A percentile compares a stretch with the other conserved stretches of the same genome.
Evolutionary conservation across 2,888 invertebrate genomes (phyloP).

Genomic region (Arctia plantaginis): DNA sequence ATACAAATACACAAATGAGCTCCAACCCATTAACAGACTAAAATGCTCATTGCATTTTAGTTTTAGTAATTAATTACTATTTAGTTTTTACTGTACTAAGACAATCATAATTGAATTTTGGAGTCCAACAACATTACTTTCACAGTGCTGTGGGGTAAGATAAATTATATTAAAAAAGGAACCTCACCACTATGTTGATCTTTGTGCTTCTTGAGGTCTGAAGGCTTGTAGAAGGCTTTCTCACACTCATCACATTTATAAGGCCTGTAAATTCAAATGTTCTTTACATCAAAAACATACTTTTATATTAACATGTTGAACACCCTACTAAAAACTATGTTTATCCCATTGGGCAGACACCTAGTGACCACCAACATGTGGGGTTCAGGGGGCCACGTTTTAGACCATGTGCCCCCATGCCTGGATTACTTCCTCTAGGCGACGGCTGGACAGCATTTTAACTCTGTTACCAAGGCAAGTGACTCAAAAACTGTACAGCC

Average conservation of each 20-base stretch:
- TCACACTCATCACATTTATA: conserved; percentile 79
- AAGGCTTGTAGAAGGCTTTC: conserved; percentile 74
- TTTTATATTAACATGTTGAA: background rate
- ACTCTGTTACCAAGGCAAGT: too few relatives aligned
- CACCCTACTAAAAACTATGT: too few relatives aligned
- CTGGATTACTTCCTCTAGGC: too few relatives aligned
- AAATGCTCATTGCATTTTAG: too few relatives aligned
- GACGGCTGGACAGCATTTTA: too few relatives aligned
- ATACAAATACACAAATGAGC: too few relatives aligned
- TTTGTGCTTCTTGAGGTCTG: conserved; percentile 77
- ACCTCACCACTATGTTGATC: conserved; percentile 71
- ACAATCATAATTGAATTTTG: background rate
- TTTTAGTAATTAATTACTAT: too few relatives aligned
- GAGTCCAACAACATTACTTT: background rate
- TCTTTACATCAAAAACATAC: background rate
- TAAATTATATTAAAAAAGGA: background rate
- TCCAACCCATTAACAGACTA: too few relatives aligned
- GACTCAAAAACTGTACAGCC: too few relatives aligned
- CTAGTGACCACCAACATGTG: background rate
- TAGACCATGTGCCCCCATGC: too few relatives aligned
- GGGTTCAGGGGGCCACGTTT: too few relatives aligned
- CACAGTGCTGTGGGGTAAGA: background rate
- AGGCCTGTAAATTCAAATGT: conserved; percentile 66
- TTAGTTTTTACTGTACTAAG: background rate
- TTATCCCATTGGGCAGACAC: too few relatives aligned